Base-by-base conservation (phyloP, 2,797 vertebrate species). In the Melopsittacus undulatus region DNA sequence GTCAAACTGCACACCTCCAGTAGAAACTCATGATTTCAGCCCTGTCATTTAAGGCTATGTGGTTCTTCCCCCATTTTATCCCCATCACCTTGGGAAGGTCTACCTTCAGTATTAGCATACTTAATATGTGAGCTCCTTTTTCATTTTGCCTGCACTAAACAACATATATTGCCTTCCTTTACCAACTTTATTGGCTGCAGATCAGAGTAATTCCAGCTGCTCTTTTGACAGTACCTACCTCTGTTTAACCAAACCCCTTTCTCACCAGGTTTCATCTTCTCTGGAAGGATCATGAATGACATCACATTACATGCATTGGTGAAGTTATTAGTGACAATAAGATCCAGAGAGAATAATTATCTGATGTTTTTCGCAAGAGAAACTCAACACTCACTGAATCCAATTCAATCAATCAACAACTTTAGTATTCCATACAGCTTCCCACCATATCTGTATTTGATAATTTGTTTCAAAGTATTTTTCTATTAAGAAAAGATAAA, bases 81-180 rank as follows among this genome's bases (percentile, higher is more conserved):
- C 34, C 14, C 38, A 4, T 10, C 34, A 54, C 10, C 19, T 11
- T 32, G 26, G 3, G 2, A 75, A 78, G 23, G 14, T 34, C 42
- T 81, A 49, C 34, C 49, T 91, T 72, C 48, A 49, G 17, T 29
- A 64, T 13, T 26, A 68, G 34, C 2, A 5, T 24, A 61, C 9
- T 75, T 45, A 57, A 52, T 7, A 72, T 1, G 4, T 0, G 1
- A 68, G 10, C 4, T 42, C 2, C 1, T 49, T 88, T 81, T 78
- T 38, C 22, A 52, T 79, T 87, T 49, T 84, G 49, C 49, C 49
- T 30, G 93, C 34, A 21, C 30, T 49, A 52, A 83, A 62, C 48
- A 64, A 80, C 81, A 64, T 13, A 48, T 36, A 59, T 18, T 59
- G 34, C 34, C 57, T 59, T 59, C 7, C 13, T 36, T 30, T 8